Conservation (phyloP, 2,888 invertebrate genomes). For the Drosophila acutilabella region DNA sequence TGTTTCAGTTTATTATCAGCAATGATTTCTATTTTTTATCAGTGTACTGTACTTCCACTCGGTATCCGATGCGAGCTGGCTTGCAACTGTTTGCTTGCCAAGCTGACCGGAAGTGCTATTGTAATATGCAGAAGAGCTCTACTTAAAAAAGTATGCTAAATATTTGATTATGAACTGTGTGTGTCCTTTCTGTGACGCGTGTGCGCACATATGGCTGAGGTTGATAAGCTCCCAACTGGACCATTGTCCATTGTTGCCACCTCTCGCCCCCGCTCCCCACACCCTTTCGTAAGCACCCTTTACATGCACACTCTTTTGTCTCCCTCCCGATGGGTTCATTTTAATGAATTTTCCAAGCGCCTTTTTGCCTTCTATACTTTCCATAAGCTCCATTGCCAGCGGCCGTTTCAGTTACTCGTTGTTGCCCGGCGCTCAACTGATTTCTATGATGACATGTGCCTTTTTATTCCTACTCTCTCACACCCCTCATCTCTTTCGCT, state of each 20-base stretch:
- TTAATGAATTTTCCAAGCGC: conserved; percentile 76
- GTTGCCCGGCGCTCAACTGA: conserved; percentile 65
- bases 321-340: conserved; percentile 48
- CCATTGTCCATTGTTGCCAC: conserved; percentile 57
- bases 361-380: conserved; percentile 57
- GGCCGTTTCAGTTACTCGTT: conserved; percentile 46
- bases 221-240: conserved; percentile 59
- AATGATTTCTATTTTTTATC: neutral
- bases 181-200: conserved; percentile 47
- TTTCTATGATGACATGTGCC: conserved; percentile 81
- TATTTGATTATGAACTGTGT: conserved; percentile 79
- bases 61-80: neutral
- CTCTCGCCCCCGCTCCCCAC: neutral
- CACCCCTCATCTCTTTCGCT: conserved; percentile 6
- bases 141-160: conserved; percentile 82
- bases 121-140: conserved; percentile 70
- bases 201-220: conserved; percentile 48
- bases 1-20: neutral
- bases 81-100: conserved; percentile 48
- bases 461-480: conserved; percentile 53
- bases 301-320: neutral
- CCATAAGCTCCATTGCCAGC: conserved; percentile 67
- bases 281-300: neutral
- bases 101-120: conserved; percentile 81
- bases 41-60: neutral